phyloP scores from a whole-genome alignment of 1,140 invertebrate genomes.

The Apis laboriosa region DNA sequence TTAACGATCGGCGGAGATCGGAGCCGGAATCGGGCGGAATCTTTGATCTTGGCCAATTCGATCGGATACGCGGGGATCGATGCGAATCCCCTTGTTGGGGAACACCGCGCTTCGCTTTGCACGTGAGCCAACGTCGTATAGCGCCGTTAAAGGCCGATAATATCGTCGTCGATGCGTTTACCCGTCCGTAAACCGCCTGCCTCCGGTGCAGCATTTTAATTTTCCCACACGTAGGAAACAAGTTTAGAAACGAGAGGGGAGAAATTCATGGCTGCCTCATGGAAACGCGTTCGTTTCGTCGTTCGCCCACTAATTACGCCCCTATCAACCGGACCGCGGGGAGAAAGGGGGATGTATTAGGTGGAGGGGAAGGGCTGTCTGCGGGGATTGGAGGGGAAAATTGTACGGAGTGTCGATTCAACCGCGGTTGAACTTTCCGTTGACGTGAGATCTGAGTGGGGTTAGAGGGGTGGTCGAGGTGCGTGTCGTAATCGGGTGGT shows the following conservation, averaged over 20 bases:
- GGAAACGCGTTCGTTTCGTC: constrained; percentile 20
- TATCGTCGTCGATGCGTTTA: constrained; percentile 21
- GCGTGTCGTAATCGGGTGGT: background rate
- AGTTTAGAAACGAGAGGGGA: background rate
- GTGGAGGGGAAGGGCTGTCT: background rate
- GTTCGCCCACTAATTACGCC: constrained; percentile 31
- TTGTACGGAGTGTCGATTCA: constrained; percentile 14
- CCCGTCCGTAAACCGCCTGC: background rate
- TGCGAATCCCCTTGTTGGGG: background rate
- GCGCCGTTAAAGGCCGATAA: constrained; percentile 35
- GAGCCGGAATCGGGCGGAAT: constrained; percentile 25
- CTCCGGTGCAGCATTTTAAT: constrained; percentile 22
- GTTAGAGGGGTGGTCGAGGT: background rate
- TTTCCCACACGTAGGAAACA: constrained; percentile 26
- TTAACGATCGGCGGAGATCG: constrained; percentile 47
- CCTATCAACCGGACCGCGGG: background rate
- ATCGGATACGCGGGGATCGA: constrained; percentile 32
- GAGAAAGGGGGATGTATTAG: background rate
- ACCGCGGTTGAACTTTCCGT: background rate
- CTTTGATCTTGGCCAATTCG: constrained; percentile 42
- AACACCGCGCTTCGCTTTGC: background rate
- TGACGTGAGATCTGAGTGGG: background rate
- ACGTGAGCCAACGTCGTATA: constrained; percentile 12
- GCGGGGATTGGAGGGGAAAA: background rate
- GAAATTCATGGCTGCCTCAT: constrained; percentile 24